Evolutionary conservation across 2,797 vertebrate genomes (phyloP).

Genomic region (Peromyscus aztecus): DNA sequence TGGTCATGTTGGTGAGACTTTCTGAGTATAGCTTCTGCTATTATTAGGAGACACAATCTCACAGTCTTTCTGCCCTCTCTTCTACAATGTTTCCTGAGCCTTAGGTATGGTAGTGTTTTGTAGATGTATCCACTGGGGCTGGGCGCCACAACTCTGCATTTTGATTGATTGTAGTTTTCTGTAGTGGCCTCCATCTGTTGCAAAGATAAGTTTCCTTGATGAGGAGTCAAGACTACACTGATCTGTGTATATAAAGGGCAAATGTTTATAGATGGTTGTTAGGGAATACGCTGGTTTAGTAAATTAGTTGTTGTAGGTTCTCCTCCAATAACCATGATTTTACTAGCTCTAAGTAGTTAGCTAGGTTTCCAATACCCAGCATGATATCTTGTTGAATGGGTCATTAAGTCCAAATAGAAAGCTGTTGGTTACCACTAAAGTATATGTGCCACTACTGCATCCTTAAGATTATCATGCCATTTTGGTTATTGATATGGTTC

Average conservation of each 20-base stretch:
- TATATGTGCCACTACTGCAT: too few species aligned
- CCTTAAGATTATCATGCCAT: too few species aligned
- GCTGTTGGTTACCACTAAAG: too few species aligned
- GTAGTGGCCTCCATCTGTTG: too few species aligned
- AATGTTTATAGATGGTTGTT: not conserved
- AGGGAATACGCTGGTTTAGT: not conserved
- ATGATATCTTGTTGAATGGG: not conserved
- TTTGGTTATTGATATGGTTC: too few species aligned
- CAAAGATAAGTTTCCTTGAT: not conserved
- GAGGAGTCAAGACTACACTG: not conserved
- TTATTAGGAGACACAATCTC: not conserved
- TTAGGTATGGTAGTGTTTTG: too few species aligned
- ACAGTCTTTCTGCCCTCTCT: not conserved
- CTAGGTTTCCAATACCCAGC: not conserved
- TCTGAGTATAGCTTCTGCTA: not conserved
- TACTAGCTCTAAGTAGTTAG: not conserved
- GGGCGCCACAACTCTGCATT: too few species aligned
- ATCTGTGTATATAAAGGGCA: not conserved
- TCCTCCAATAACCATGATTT: not conserved
- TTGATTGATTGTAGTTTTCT: too few species aligned
- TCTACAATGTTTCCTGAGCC: not conserved
- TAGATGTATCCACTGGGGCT: too few species aligned
- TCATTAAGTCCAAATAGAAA: not conserved
- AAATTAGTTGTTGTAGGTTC: not conserved
- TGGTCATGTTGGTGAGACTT: not conserved